phyloP scores from a whole-genome alignment of 2,797 vertebrate genomes.

The Squalus acanthias region DNA sequence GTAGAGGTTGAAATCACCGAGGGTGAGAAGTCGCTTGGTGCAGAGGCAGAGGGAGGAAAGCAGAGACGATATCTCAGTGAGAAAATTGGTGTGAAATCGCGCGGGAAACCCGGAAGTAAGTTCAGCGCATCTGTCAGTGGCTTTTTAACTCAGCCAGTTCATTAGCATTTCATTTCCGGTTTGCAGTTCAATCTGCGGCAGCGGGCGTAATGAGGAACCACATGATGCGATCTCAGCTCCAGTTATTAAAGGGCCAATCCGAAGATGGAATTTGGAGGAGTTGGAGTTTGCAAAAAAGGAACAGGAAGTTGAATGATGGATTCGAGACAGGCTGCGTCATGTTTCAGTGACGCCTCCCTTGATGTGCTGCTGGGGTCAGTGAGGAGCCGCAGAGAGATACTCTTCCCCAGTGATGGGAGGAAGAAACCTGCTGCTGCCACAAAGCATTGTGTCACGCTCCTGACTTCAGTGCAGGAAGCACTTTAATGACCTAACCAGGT shows the following conservation, averaged over 20 bases:
- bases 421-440: neutral
- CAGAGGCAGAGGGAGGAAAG: no score
- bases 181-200: neutral
- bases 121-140: neutral
- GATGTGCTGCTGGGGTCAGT: neutral
- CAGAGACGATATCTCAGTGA: no score
- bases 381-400: neutral
- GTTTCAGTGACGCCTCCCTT: neutral
- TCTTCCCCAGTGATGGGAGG: neutral
- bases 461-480: neutral
- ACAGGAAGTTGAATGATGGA: neutral
- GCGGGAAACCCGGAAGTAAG: no score
- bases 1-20: no score
- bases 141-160: neutral
- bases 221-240: neutral
- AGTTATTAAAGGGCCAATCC: neutral
- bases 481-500: neutral
- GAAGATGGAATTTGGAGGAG: neutral
- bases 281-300: neutral
- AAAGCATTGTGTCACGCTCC: neutral
- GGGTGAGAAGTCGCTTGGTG: no score
- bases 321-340: neutral
- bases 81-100: no score
- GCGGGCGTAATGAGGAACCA: neutral
- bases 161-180: neutral